phyloP scores from a whole-genome alignment of 2,888 invertebrate genomes.

The Drosophila histrio region DNA sequence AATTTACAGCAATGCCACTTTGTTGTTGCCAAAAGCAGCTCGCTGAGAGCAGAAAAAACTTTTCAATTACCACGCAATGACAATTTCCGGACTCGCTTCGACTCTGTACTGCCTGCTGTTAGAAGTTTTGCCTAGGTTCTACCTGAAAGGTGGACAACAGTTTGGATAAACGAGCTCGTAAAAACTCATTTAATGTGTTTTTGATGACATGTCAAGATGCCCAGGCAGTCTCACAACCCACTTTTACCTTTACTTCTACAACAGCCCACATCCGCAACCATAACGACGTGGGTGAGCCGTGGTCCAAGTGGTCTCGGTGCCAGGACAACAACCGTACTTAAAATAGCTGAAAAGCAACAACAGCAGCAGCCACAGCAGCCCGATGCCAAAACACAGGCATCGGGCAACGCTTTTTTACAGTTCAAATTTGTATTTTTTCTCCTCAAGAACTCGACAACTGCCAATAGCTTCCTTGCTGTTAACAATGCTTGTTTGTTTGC shows the following conservation, averaged over 20 bases:
- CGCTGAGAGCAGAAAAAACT: constrained; percentile 31
- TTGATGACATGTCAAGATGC: constrained; percentile 77
- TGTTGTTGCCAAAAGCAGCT: constrained; percentile 49
- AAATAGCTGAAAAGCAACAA: constrained; percentile 24
- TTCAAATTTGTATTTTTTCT: constrained; percentile 45
- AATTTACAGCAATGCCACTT: constrained; percentile 57
- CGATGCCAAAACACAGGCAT: neutral
- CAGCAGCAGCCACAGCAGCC: constrained; percentile 8
- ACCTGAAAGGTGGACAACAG: constrained; percentile 72
- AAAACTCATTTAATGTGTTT: constrained; percentile 78
- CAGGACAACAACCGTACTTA: constrained; percentile 28
- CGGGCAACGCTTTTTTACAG: constrained; percentile 33
- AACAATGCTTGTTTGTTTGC: constrained; percentile 70
- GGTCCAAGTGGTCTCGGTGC: constrained; percentile 29
- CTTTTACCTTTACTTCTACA: neutral
- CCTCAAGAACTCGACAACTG: constrained; percentile 36
- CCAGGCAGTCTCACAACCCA: constrained; percentile 8
- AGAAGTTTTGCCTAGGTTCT: constrained; percentile 23
- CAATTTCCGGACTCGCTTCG: constrained; percentile 56
- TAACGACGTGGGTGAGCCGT: constrained; percentile 30
- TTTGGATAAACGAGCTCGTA: constrained; percentile 73
- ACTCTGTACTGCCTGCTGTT: constrained; percentile 4
- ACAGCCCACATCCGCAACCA: constrained; percentile 12
- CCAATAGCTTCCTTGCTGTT: constrained; percentile 63
- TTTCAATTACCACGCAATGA: constrained; percentile 66